These are phyloP conservation scores for Apogon hyalosoma DNA, from an alignment of 2,797 vertebrate genomes.

Conservation along the genomic window DNA sequence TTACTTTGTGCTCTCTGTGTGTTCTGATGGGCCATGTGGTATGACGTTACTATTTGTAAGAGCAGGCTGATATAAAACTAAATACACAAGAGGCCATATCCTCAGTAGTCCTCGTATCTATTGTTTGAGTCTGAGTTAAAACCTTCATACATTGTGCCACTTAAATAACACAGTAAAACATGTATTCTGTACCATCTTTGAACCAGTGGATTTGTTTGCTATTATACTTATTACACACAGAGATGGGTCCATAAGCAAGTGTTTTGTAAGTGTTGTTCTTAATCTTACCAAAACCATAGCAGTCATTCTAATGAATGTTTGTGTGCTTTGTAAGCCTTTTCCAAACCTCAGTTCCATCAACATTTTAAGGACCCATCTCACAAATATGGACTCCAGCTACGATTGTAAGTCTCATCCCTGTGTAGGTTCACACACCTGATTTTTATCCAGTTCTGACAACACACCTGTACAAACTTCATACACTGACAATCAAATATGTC, in stretches of 20 bases:
- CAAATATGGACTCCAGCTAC: constrained; percentile 77
- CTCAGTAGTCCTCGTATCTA: background rate
- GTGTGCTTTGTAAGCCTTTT: constrained; percentile 55
- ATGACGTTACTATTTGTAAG: constrained; percentile 32
- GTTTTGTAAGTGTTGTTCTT: constrained; percentile 45
- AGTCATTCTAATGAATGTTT: constrained; percentile 58
- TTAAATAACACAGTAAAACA: constrained; percentile 9
- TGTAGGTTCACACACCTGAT: constrained; percentile 71
- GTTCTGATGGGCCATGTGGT: constrained; percentile 21
- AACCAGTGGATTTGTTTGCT: constrained; percentile 57
- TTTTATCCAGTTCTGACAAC: constrained; percentile 68
- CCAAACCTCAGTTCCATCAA: constrained; percentile 57
- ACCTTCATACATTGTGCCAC: background rate
- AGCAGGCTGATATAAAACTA: too few relatives aligned
- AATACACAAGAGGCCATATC: too few relatives aligned
- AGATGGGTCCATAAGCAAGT: constrained; percentile 4
- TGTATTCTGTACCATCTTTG: constrained; percentile 31
- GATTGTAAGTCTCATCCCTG: constrained; percentile 27
- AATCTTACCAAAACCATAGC: constrained; percentile 59
- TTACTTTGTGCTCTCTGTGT: constrained; percentile 13
- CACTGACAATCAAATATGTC: background rate
- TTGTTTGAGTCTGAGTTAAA: constrained; percentile 4
- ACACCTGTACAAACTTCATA: constrained; percentile 10
- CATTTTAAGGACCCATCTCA: constrained; percentile 46
- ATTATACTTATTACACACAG: constrained; percentile 41